Base-by-base conservation (phyloP, 1,140 invertebrate species). In the Drosophila pseudoobscura region DNA sequence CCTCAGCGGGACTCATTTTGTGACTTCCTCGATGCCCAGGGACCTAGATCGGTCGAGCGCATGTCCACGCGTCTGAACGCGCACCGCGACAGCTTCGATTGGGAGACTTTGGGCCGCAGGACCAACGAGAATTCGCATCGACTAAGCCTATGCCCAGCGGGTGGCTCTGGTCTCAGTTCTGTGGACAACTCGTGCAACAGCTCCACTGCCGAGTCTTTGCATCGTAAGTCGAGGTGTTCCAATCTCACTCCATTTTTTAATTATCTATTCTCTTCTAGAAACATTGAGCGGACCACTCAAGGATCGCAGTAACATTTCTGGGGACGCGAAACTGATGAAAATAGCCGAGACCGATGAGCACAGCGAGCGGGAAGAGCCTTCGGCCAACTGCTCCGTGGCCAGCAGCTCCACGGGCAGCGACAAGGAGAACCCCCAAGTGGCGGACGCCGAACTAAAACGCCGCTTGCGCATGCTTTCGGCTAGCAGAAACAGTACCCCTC, bases 81-180 rank as follows among this genome's bases (percentile, higher is more conserved):
- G 4, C 63, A 77, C 1, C 70, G 90, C 1, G 90, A 91, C 47
- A 91, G 90, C 44, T 91, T 91, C 20, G 90, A 91, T 51, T 91
- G 90, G 90, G 90, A 90, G 17, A 52, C 73, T 0, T 49, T 91
- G 1, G 63, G 69, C 8, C 43, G 66, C 0, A 90, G 74, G 22
- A 17, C 75, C 0, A 49, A 73, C 6, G 85, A 89, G 7, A 56
- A 35, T 43, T 11, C 20, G 0, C 62, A 56, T 2, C 80, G 61
- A 3, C 61, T 69, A 11, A 80, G 70, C 49, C 20, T 73, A n/a
- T 68, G 49, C 9, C 31, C 29, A 35, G 62, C 51, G 1, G 56
- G 26, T 9, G 51, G 62, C 26, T 62, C 66, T 7, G 60, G 31
- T 5, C 31, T 64, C 9, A 79, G 49, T 9, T 64, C 68, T 1